phyloP scores from a whole-genome alignment of 2,113 vertebrate genomes.

The Trochalopteron elliotii region DNA sequence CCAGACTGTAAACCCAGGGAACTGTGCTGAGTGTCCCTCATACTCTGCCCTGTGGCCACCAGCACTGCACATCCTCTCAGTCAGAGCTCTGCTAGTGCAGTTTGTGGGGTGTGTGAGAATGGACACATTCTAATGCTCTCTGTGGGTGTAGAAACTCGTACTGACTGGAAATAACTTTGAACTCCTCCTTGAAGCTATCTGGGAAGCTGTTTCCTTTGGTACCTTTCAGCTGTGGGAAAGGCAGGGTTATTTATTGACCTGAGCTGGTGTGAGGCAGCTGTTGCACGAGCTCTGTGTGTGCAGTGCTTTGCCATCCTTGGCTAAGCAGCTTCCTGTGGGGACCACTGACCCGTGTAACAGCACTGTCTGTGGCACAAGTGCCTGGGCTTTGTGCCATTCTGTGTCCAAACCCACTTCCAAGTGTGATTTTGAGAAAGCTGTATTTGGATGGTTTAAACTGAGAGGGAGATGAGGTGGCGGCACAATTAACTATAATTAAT shows the following conservation, averaged over 20 bases:
- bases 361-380: neutral
- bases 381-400: neutral
- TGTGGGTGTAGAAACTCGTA: neutral
- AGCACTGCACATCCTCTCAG: neutral
- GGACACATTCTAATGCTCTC: neutral
- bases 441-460: neutral
- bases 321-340: neutral
- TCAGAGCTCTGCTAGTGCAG: rapidly evolving
- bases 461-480: rapidly evolving
- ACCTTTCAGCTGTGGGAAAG: neutral
- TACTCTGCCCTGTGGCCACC: neutral
- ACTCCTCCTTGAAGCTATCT: neutral
- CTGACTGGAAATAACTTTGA: neutral
- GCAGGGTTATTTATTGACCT: neutral
- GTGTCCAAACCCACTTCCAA: neutral
- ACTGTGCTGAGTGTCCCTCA: neutral
- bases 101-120: neutral
- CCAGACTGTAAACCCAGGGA: neutral
- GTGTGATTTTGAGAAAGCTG: neutral
- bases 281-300: neutral
- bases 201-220: neutral
- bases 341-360: neutral
- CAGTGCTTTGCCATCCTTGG: neutral
- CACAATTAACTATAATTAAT: neutral
- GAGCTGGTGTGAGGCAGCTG: neutral